These are phyloP conservation scores for Nansenia antarctica DNA, from an alignment of 2,113 vertebrate genomes.

Conservation along the genomic window DNA sequence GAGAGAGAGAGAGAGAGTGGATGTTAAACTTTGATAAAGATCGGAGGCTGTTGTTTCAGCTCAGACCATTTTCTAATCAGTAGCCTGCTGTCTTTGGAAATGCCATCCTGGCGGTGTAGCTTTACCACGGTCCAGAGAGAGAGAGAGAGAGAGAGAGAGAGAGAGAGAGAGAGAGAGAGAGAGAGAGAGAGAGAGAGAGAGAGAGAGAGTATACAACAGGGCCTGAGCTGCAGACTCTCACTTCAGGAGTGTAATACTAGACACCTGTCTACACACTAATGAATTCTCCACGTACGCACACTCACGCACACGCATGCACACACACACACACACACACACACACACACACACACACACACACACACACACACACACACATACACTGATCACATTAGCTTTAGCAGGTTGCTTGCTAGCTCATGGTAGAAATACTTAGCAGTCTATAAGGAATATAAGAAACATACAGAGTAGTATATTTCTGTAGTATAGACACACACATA, in stretches of 20 bases:
- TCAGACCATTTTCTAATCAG: conserved; percentile 79
- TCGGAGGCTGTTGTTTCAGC: conserved; percentile 76
- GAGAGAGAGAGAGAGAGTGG: conserved; percentile 19
- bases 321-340: no score
- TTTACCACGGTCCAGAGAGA: conserved; percentile 40
- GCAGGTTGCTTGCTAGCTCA: not conserved
- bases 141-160: conserved; percentile 11
- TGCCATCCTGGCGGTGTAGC: conserved; percentile 66
- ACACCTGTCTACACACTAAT: conserved; percentile 76
- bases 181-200: conserved; percentile 10
- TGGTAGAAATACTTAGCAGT: not conserved
- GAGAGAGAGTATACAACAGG: conserved; percentile 44
- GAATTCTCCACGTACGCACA: conserved; percentile 63
- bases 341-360: no score
- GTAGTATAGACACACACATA: conserved; percentile 20
- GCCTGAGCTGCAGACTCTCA: conserved; percentile 64
- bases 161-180: conserved; percentile 11
- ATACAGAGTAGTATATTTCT: not conserved
- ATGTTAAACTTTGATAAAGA: conserved; percentile 77
- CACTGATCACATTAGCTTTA: not conserved
- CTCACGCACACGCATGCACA: conserved; percentile 7
- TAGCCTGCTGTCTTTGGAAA: conserved; percentile 70
- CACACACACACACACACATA: conserved; percentile 4
- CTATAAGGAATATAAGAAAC: conserved; percentile 11
- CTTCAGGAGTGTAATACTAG: conserved; percentile 72